Percentiles rank a stretch among this genome's conserved stretches.
phyloP scores from a whole-genome alignment of 2,113 vertebrate genomes.

The Mobula hypostoma region DNA sequence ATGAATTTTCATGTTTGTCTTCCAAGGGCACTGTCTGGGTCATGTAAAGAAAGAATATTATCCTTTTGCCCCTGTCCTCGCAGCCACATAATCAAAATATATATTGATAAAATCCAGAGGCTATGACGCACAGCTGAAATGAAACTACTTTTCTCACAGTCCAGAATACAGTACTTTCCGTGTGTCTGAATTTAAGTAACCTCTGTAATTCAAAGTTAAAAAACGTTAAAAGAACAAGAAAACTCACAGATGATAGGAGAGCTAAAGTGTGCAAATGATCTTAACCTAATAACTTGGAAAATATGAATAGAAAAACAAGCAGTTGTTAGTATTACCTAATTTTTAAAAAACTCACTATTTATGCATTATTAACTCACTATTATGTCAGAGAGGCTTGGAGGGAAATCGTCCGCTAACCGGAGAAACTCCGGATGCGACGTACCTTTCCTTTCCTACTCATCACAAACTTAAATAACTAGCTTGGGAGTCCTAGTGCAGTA shows the following conservation, averaged over 20 bases:
- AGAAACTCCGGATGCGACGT: too few relatives aligned
- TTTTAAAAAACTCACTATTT: too few relatives aligned
- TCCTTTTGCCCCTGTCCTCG: not conserved
- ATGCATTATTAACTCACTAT: too few relatives aligned
- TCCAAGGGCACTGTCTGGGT: not conserved
- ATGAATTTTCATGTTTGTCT: not conserved
- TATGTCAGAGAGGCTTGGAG: too few relatives aligned
- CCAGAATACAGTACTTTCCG: not conserved
- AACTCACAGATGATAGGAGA: not conserved
- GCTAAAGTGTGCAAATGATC: not conserved
- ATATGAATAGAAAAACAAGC: not conserved
- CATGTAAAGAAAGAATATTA: not conserved
- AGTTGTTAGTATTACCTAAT: not conserved
- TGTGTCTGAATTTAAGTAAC: not conserved
- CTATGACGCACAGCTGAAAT: not conserved
- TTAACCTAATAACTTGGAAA: not conserved
- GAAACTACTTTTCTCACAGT: not conserved
- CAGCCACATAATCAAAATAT: not conserved
- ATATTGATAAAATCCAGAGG: not conserved
- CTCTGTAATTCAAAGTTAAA: not conserved
- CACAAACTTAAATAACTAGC: too few relatives aligned
- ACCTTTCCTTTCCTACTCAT: too few relatives aligned
- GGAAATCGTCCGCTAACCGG: too few relatives aligned
- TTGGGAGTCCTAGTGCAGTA: too few relatives aligned
- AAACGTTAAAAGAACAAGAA: not conserved